Evolutionary conservation across 2,797 vertebrate species (phyloP), one percentile per base, ranked within the genome.

Genomic region (Phrynocephalus forsythii): DNA sequence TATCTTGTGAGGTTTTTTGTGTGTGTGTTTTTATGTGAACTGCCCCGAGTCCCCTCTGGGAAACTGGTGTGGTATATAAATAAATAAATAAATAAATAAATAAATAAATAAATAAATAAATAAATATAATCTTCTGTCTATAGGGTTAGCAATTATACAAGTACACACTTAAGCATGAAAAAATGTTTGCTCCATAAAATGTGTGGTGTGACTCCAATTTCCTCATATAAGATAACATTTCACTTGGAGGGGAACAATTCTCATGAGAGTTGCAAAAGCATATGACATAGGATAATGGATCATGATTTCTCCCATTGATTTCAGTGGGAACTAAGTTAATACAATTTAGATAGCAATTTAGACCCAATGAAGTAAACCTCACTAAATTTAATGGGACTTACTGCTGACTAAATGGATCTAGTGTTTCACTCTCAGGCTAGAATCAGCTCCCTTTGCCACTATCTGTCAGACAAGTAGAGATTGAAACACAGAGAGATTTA

Each of bases 121-220:
- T 3, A 38, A 38, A 38, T 3, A 38, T 2, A 44, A 44, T 0
- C 0, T 56, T 7, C 6, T 10, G 50, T 10, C 26, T 8, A 38
- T 69, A 22, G 18, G 28, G 4, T 48, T 48, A 28, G 28, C 18
- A 26, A 20, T 71, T n/a, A 71, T 50, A 38, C 22, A 69, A 38
- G 8, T 79, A 30, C 66, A 52, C 26, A 79, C 48, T 50, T 48
- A 22, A 86, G 2, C 56, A 50, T 16, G 68, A 2, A 69, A 28
- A 79, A 16, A 44, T 28, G 69, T 60, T 33, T 60, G 2, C 71
- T 38, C 84, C 56, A 3, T 28, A 26, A 60, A 50, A 79, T 71
- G 24, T 71, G 26, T 66, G 15, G 13, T 75, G n/a, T 77, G 38
- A 66, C 15, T 67, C 9, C 63, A 77, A 66, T 73, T 52, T 73